Evolutionary conservation across 2,888 invertebrate species (phyloP).

Genomic region (Thecophora atra): DNA sequence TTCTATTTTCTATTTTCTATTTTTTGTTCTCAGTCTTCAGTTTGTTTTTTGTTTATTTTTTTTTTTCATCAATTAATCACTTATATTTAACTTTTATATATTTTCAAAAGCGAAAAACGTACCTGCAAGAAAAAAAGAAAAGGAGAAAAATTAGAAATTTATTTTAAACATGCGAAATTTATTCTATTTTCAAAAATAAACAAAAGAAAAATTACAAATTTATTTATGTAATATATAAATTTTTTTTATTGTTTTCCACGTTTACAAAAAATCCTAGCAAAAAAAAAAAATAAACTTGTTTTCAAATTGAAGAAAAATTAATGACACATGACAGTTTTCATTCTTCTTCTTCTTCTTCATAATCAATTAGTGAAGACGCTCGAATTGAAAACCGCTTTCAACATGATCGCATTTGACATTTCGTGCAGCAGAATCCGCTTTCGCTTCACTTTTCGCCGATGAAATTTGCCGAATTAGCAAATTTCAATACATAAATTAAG

Average conservation of each 20-base stretch:
- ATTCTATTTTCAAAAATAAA: no score
- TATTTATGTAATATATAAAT: no score
- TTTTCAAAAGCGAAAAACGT: slow-evolving; percentile 21
- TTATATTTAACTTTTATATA: slow-evolving; percentile 8
- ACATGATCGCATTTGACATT: not conserved
- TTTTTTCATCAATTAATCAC: slow-evolving; percentile 13
- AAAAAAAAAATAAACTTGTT: no score
- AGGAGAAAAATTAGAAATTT: not conserved
- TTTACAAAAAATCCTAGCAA: no score
- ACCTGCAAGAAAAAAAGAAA: slow-evolving; percentile 23
- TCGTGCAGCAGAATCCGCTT: not conserved
- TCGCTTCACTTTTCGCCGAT: not conserved
- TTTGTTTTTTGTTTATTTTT: not conserved
- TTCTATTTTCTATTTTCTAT: not conserved
- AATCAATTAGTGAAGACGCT: not conserved
- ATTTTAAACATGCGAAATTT: no score
- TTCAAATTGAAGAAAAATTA: no score
- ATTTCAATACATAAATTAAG: not conserved
- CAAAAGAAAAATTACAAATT: no score
- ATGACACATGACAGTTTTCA: no score
- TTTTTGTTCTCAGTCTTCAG: no score
- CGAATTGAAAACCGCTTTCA: not conserved
- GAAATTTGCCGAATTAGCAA: not conserved
- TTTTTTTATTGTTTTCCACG: no score
- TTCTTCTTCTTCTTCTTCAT: not conserved